Evolutionary conservation across 2,113 vertebrate species (phyloP).

Genomic region (Mastomys coucha): DNA sequence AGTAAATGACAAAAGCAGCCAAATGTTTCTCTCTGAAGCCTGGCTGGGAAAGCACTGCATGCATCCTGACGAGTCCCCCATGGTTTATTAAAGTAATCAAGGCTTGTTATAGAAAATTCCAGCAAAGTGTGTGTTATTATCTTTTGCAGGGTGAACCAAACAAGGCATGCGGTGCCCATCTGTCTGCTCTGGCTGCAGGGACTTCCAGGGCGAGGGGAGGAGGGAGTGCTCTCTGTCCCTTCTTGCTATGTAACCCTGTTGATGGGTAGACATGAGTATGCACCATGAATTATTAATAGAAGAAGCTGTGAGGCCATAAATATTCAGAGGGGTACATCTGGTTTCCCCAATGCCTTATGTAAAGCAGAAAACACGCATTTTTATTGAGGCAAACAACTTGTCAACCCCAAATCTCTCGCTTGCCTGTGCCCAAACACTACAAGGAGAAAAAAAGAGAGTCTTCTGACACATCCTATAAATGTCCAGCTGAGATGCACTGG

Average conservation of each 20-base stretch:
- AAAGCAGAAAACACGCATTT: conserved; percentile 46
- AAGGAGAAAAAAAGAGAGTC: background rate
- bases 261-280: background rate
- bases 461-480: background rate
- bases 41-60: background rate
- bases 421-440: background rate
- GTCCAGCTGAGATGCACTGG: background rate
- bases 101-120: conserved; percentile 53
- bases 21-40: background rate
- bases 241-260: background rate
- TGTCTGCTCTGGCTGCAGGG: conserved; percentile 33
- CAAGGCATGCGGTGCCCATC: conserved; percentile 40
- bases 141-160: conserved; percentile 15
- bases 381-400: conserved; percentile 37
- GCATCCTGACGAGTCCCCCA: background rate
- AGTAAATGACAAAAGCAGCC: background rate
- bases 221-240: background rate
- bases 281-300: conserved; percentile 71
- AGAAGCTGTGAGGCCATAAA: conserved; percentile 67
- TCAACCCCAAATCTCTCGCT: conserved; percentile 25
- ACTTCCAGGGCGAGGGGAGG: background rate
- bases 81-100: conserved; percentile 57
- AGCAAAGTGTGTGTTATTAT: conserved; percentile 49
- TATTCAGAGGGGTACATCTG: conserved; percentile 71
- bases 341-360: conserved; percentile 23